Evolutionary conservation across 2,797 vertebrate species (phyloP).

Genomic region (Enteromius unitaeniatus): DNA sequence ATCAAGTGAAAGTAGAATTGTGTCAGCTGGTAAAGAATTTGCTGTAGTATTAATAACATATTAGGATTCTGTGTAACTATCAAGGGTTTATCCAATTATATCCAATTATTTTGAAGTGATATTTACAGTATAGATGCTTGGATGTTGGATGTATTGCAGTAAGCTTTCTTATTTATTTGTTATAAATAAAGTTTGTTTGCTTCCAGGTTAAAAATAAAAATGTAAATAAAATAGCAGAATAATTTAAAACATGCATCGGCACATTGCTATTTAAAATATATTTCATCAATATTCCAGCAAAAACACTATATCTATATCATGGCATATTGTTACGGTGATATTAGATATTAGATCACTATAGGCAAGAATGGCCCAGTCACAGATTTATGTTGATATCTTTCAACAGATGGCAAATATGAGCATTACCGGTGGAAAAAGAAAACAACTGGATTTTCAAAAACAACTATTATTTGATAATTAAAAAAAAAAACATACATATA

Average conservation of each 20-base stretch:
- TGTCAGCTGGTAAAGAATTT: not conserved
- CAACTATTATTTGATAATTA: conserved; percentile 13
- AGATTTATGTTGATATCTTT: not conserved
- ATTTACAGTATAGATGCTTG: not conserved
- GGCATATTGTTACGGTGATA: not conserved
- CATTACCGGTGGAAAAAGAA: not conserved
- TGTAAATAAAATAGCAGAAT: not conserved
- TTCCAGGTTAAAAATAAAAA: not conserved
- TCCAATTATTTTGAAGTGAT: not conserved
- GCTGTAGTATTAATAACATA: not conserved
- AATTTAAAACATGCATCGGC: not conserved
- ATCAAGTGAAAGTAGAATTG: not conserved
- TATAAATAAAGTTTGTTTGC: not conserved
- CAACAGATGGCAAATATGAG: not conserved
- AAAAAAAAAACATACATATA: not conserved
- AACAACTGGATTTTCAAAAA: not conserved
- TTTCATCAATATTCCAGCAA: not conserved
- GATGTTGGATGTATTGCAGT: not conserved
- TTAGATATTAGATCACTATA: not conserved
- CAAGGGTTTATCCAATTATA: not conserved
- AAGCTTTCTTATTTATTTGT: not conserved
- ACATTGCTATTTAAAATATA: not conserved
- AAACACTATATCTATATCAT: not conserved
- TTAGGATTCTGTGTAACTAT: not conserved
- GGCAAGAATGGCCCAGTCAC: not conserved